phyloP scores from a whole-genome alignment of 2,888 invertebrate species.

The Trachelus tabidus region DNA sequence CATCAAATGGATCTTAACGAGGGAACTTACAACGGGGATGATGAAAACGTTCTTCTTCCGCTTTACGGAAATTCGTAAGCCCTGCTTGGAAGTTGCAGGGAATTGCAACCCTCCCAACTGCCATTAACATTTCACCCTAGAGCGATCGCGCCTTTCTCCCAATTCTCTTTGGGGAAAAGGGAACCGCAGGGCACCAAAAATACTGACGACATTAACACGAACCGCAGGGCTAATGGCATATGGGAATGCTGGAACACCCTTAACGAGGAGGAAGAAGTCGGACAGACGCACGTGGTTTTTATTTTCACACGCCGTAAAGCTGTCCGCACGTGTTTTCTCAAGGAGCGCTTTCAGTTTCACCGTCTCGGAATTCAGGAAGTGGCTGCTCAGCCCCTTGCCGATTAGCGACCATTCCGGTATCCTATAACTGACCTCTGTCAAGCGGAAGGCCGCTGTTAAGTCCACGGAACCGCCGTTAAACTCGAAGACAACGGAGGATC shows the following conservation, averaged over 20 bases:
- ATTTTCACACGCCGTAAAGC: constrained; percentile 57
- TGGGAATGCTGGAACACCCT: constrained; percentile 12
- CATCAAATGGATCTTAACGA: background rate
- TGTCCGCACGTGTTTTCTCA: constrained; percentile 43
- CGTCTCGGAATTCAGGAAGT: constrained; percentile 9
- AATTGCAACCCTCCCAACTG: background rate
- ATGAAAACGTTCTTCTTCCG: background rate
- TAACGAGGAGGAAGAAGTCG: constrained; percentile 16
- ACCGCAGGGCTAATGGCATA: constrained; percentile 6
- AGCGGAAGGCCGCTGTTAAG: background rate
- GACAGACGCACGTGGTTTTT: constrained; percentile 40
- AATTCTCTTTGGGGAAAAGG: background rate
- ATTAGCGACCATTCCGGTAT: constrained; percentile 1
- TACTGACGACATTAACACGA: constrained; percentile 3
- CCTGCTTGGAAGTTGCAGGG: background rate
- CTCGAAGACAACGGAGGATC: background rate
- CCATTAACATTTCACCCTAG: background rate
- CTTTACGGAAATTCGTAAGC: background rate
- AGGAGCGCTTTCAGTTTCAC: background rate
- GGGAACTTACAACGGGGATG: background rate
- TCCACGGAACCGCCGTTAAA: background rate
- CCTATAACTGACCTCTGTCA: constrained; percentile 2
- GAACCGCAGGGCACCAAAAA: constrained; percentile 4
- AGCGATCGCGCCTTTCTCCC: background rate
- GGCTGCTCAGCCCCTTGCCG: background rate